These are phyloP conservation scores for Gasterosteus nipponicus DNA, from an alignment of 2,113 vertebrate genomes.

Conservation along the genomic window DNA sequence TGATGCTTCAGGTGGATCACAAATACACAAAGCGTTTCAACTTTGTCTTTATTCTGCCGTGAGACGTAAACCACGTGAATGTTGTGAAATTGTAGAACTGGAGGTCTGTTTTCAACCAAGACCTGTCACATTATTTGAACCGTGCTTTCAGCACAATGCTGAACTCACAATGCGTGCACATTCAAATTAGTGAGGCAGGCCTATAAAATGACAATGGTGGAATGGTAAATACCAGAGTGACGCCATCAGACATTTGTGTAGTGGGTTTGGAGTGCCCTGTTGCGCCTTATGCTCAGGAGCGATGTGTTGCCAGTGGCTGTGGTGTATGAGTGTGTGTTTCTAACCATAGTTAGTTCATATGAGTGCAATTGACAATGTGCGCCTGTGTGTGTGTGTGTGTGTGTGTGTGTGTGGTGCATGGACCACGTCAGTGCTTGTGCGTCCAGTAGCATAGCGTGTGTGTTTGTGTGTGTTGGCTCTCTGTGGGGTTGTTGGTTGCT, in stretches of 20 bases:
- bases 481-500: slow-evolving; percentile 76
- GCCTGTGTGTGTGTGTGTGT: slow-evolving; percentile 50
- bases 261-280: slow-evolving; percentile 69
- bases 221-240: slow-evolving; percentile 76
- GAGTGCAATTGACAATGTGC: slow-evolving; percentile 39
- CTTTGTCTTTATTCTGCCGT: slow-evolving; percentile 31
- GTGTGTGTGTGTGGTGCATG: slow-evolving; percentile 43
- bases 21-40: background rate
- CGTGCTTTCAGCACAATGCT: slow-evolving; percentile 55
- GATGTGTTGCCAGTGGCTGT: slow-evolving; percentile 46
- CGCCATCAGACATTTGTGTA: slow-evolving; percentile 75
- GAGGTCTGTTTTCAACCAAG: slow-evolving; percentile 54
- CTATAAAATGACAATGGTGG: slow-evolving; percentile 69
- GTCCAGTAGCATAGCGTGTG: slow-evolving; percentile 54
- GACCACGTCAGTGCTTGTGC: slow-evolving; percentile 37
- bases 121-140: slow-evolving; percentile 60
- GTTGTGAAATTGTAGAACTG: slow-evolving; percentile 14
- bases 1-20: background rate
- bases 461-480: slow-evolving; percentile 67
- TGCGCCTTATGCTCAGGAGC: slow-evolving; percentile 63
- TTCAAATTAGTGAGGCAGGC: slow-evolving; percentile 56
- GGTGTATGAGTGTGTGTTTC: slow-evolving; percentile 33
- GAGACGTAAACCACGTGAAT: background rate
- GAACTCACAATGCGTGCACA: slow-evolving; percentile 66
- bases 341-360: slow-evolving; percentile 41